Conservation (phyloP, 1,140 invertebrate genomes). For the Procambarus clarkii region DNA sequence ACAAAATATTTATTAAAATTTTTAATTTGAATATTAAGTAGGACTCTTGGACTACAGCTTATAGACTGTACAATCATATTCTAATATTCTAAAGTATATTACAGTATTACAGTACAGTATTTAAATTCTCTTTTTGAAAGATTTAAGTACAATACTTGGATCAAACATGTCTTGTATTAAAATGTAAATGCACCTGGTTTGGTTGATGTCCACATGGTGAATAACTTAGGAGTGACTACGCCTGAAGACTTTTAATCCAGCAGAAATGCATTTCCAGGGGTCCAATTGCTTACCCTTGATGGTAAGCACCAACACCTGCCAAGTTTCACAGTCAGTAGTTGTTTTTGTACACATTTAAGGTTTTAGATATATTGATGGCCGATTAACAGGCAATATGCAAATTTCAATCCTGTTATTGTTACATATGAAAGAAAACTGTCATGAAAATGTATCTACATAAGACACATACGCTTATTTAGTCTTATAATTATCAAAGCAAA, state of each 20-base stretch:
- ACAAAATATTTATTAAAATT: no score
- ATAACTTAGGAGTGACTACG: background rate
- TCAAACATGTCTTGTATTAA: background rate
- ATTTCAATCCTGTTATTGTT: background rate
- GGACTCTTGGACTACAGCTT: no score
- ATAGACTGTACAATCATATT: no score
- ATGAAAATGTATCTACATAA: background rate
- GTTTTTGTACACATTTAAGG: background rate
- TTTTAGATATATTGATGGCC: background rate
- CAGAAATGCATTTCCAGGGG: background rate
- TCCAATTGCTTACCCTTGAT: background rate
- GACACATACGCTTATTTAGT: background rate
- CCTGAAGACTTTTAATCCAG: background rate
- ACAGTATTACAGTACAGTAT: no score
- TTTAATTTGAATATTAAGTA: no score
- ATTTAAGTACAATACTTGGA: background rate
- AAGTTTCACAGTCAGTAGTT: slow-evolving; percentile 1
- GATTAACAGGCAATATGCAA: background rate
- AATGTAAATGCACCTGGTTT: background rate
- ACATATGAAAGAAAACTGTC: background rate
- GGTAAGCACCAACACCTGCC: background rate
- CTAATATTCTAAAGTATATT: no score
- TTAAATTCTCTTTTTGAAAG: no score
- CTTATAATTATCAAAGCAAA: background rate
- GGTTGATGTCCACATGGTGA: background rate